Evolutionary conservation across 2,797 vertebrate genomes (phyloP), one percentile per base, ranked within the genome.

Genomic region (Notolabrus celidotus): DNA sequence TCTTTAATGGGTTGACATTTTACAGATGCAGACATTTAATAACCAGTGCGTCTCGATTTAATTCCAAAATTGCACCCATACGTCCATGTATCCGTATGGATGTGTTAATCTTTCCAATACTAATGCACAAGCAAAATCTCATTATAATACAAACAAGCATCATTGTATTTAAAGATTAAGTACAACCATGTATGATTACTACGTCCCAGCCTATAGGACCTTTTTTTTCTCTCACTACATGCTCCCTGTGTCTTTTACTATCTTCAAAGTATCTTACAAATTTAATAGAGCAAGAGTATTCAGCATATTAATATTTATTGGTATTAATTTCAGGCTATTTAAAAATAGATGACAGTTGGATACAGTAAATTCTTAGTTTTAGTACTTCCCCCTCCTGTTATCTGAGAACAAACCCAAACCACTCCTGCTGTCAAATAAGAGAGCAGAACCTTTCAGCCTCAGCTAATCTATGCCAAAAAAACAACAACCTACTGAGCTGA

Each of bases 401-500:
- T 16, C 22, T 5, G 0, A 23, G 50, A 67, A 60, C 14, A 36
- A 45, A 65, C 46, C 45, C 39, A 39, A 56, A 12, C 31, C 5
- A 11, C 23, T 19, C 15, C 23, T 38, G 10, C 49, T 57, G 52
- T 55, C 67, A 63, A 42, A 67, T 57, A 57, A 49, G 52, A 53
- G 54, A 59, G 27, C 31, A n/a, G 19, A 67, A 47, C 50, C 19
- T 71, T 60, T 71, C 27, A 68, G 49, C 27, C 56, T 29, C 22
- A 71, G 16, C 68, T 47, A 5, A 46, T 82, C 41, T 55, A 14
- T 46, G 63, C 49, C 74, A 67, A 79, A 62, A 39, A 46, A n/a
- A n/a, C n/a, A n/a, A 59, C 36, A 45, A 25, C 63, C 38, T 46
- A 23, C 47, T 49, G 70, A 77, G 73, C 52, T 61, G 61, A 87